Evolutionary conservation across 1,140 invertebrate species (phyloP).

Genomic region (Carposina sasakii): DNA sequence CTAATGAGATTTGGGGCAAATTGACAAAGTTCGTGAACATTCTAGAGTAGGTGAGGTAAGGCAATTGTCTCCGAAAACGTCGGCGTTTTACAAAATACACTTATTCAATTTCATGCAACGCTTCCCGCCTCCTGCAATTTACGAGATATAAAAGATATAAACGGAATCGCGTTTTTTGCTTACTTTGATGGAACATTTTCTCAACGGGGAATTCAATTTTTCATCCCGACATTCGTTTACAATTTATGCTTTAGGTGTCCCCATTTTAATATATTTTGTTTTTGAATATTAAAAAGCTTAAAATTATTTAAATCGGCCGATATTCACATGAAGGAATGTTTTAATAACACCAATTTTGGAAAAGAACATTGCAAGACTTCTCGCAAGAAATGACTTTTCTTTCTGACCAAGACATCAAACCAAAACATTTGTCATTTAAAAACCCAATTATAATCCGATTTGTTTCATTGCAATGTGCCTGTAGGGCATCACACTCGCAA

Average conservation of each 20-base stretch:
- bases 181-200: slow-evolving; percentile 68
- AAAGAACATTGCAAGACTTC: too few relatives aligned
- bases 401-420: too few relatives aligned
- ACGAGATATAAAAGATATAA: slow-evolving; percentile 73
- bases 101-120: slow-evolving; percentile 73
- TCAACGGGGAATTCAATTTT: slow-evolving; percentile 68
- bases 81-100: slow-evolving; percentile 72
- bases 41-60: slow-evolving; percentile 70
- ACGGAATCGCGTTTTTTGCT: slow-evolving; percentile 71
- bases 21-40: slow-evolving; percentile 70
- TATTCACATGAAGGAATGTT: too few relatives aligned
- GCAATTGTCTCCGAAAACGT: slow-evolving; percentile 72
- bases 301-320: too few relatives aligned
- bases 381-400: too few relatives aligned
- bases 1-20: slow-evolving; percentile 69
- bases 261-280: too few relatives aligned
- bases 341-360: too few relatives aligned
- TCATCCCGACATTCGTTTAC: slow-evolving; percentile 56
- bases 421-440: slow-evolving; percentile 49
- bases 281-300: too few relatives aligned
- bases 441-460: slow-evolving; percentile 69
- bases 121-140: slow-evolving; percentile 72
- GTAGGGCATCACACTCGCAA: slow-evolving; percentile 64
- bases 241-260: slow-evolving; percentile 48
- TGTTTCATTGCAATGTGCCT: slow-evolving; percentile 59